These are phyloP conservation scores for Zaprionus kolodkinae DNA, from an alignment of 1,140 invertebrate species.

Conservation along the genomic window DNA sequence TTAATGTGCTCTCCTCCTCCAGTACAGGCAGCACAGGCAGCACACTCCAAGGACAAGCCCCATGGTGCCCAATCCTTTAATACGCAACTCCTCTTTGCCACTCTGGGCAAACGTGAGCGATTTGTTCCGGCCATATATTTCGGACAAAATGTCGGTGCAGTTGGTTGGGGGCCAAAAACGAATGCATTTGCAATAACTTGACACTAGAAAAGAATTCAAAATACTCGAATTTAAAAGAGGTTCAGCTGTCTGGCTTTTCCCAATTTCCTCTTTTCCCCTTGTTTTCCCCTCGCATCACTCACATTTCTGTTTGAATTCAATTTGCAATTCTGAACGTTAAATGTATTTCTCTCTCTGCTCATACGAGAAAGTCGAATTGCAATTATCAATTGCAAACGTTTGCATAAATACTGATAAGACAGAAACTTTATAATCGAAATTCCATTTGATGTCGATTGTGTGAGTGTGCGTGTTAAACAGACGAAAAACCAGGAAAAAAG, in stretches of 20 bases:
- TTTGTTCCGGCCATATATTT: conserved; percentile 23
- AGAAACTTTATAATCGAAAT: conserved; percentile 26
- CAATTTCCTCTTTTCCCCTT: no score
- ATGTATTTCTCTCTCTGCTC: background rate
- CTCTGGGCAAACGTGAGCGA: conserved; percentile 28
- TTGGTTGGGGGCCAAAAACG: background rate
- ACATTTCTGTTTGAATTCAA: conserved; percentile 22
- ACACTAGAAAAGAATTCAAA: conserved; percentile 6
- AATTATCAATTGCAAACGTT: conserved; percentile 43
- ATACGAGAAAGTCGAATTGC: conserved; percentile 8
- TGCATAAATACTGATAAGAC: conserved; percentile 32
- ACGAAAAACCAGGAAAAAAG: background rate
- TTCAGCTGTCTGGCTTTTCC: background rate
- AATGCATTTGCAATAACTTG: conserved; percentile 14
- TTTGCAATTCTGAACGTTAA: conserved; percentile 12
- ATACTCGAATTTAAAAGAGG: conserved; percentile 15
- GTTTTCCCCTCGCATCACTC: background rate
- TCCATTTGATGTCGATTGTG: background rate
- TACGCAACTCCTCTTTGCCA: background rate
- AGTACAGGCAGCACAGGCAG: background rate
- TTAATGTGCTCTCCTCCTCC: conserved; percentile 55
- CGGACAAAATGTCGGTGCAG: background rate
- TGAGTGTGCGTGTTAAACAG: background rate
- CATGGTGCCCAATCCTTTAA: conserved; percentile 31
- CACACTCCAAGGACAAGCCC: conserved; percentile 43